phyloP scores from a whole-genome alignment of 2,797 vertebrate species.

The Liparis tanakae region DNA sequence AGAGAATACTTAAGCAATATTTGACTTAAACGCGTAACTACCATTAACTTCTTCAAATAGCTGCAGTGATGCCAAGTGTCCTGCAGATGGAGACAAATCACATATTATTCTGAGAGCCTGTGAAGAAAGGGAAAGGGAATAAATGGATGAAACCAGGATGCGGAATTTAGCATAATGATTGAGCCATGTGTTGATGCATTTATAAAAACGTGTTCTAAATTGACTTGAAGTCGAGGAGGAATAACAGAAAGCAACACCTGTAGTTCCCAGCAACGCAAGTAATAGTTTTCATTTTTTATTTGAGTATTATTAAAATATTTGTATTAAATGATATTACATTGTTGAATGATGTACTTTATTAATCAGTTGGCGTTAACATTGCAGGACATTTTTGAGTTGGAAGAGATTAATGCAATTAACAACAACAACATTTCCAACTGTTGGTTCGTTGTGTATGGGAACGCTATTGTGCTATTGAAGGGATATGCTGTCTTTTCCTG shows the following conservation, averaged over 20 bases:
- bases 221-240: not conserved
- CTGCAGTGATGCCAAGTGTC: not conserved
- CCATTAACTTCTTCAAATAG: not conserved
- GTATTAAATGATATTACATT: not conserved
- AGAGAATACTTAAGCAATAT: not conserved
- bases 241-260: not conserved
- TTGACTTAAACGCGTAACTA: not conserved
- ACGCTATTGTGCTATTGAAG: not conserved
- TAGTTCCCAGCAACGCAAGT: not conserved
- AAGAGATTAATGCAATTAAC: not conserved
- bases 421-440: not conserved
- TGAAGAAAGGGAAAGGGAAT: not conserved
- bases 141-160: not conserved
- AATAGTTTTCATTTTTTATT: not conserved
- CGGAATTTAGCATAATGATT: too few relatives aligned
- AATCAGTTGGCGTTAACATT: not conserved
- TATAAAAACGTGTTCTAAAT: not conserved
- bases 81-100: constrained; percentile 61
- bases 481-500: constrained; percentile 37
- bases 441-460: not conserved
- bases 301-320: too few relatives aligned
- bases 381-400: not conserved
- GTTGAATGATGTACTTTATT: not conserved
- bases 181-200: not conserved
- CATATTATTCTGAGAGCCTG: not conserved